phyloP scores from a whole-genome alignment of 2,113 vertebrate species.

The Muntiacus reevesi region DNA sequence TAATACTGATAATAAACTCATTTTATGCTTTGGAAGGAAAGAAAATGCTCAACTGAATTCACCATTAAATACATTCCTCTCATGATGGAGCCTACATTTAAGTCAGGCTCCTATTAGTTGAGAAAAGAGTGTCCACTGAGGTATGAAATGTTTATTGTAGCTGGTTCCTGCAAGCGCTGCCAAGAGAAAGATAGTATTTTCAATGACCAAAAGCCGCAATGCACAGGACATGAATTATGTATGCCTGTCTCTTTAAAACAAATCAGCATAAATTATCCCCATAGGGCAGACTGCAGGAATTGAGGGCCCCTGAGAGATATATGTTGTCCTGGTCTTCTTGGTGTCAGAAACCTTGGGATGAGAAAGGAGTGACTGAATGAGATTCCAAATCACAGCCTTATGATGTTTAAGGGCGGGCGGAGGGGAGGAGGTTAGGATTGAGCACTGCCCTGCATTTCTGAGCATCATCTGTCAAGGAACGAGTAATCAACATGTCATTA shows the following conservation, averaged over 20 bases:
- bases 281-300: constrained; percentile 30
- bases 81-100: constrained; percentile 61
- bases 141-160: constrained; percentile 70
- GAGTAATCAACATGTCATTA: constrained; percentile 78
- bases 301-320: constrained; percentile 20
- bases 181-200: constrained; percentile 70
- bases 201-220: constrained; percentile 63
- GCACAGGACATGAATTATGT: constrained; percentile 69
- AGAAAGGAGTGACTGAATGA: not conserved
- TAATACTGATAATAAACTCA: constrained; percentile 56
- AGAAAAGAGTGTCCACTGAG: constrained; percentile 58
- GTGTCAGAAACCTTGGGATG: constrained; percentile 40
- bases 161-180: constrained; percentile 65
- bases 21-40: constrained; percentile 60
- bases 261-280: constrained; percentile 67
- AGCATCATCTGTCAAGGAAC: constrained; percentile 73
- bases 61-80: constrained; percentile 58
- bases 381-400: constrained; percentile 16
- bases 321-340: constrained; percentile 19
- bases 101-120: constrained; percentile 58
- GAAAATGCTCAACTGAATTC: constrained; percentile 57
- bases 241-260: constrained; percentile 65
- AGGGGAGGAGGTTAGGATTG: not conserved
- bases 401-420: not conserved
- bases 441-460: constrained; percentile 54